A percentile compares a stretch with the other conserved stretches of the same genome.
These are phyloP conservation scores for Hippocampus comes DNA, from an alignment of 2,113 vertebrate species.

Conservation along the genomic window DNA sequence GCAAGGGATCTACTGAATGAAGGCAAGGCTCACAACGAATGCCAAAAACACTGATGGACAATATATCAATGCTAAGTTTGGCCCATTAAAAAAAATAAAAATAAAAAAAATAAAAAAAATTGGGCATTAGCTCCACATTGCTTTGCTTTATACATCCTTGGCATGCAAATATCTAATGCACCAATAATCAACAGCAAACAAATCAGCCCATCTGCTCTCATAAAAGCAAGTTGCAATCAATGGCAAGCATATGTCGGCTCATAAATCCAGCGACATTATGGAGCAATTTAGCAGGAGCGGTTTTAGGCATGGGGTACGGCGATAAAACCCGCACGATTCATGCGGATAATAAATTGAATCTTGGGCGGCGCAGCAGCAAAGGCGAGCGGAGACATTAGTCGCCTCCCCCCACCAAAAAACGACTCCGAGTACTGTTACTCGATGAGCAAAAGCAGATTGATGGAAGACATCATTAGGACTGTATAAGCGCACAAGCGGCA, in stretches of 20 bases:
- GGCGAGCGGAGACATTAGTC: background rate
- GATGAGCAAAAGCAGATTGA: background rate
- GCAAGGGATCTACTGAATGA: background rate
- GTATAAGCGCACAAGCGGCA: background rate
- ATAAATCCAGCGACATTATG: constrained; percentile 19
- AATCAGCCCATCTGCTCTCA: constrained; percentile 3
- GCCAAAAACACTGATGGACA: background rate
- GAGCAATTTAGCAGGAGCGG: constrained; percentile 8
- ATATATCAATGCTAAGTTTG: too few relatives aligned
- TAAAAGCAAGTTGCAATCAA: constrained; percentile 22
- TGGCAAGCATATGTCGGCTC: background rate
- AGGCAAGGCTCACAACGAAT: background rate
- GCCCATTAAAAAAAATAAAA: background rate
- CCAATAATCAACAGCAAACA: constrained; percentile 3
- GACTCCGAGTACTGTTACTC: background rate
- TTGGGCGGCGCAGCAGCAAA: constrained; percentile 1
- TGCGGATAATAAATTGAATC: constrained; percentile 15
- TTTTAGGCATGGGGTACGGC: background rate
- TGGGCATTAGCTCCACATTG: background rate
- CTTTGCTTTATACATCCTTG: background rate
- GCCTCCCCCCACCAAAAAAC: background rate
- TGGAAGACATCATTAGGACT: background rate
- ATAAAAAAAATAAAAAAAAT: too few relatives aligned
- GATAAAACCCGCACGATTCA: constrained; percentile 9
- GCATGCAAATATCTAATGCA: background rate